phyloP scores from a whole-genome alignment of 2,797 vertebrate species.

The Cossypha heuglini region DNA sequence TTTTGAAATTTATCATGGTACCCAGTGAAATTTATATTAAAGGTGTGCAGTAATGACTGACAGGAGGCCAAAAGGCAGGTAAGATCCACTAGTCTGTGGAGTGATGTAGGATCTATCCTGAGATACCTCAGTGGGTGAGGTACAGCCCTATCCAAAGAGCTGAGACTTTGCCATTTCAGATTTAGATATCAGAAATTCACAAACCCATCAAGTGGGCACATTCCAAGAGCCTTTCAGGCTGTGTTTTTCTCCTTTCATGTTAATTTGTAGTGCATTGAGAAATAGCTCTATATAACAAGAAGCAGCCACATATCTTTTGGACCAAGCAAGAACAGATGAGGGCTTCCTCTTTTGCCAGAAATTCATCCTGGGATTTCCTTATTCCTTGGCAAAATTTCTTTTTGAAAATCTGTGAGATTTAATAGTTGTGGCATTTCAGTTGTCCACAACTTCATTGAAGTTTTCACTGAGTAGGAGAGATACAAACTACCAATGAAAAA shows the following conservation, averaged over 20 bases:
- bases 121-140: neutral
- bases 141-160: accelerated
- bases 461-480: slow-evolving; percentile 58
- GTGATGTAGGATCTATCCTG: neutral
- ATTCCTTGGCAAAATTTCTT: neutral
- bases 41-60: neutral
- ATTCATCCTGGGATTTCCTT: neutral
- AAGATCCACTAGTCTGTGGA: neutral
- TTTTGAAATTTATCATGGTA: neutral
- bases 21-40: neutral
- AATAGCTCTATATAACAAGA: neutral
- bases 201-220: neutral
- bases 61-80: neutral
- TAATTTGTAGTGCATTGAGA: neutral
- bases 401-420: neutral
- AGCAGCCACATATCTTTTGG: neutral
- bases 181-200: neutral
- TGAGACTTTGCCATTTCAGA: neutral
- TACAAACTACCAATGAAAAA: slow-evolving; percentile 86
- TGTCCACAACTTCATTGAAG: neutral
- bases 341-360: neutral
- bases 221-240: neutral
- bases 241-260: neutral
- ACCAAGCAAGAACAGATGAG: neutral
- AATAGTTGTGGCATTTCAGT: neutral